Base-by-base conservation (phyloP, 2,797 vertebrate species). In the Acipenser oxyrinchus region DNA sequence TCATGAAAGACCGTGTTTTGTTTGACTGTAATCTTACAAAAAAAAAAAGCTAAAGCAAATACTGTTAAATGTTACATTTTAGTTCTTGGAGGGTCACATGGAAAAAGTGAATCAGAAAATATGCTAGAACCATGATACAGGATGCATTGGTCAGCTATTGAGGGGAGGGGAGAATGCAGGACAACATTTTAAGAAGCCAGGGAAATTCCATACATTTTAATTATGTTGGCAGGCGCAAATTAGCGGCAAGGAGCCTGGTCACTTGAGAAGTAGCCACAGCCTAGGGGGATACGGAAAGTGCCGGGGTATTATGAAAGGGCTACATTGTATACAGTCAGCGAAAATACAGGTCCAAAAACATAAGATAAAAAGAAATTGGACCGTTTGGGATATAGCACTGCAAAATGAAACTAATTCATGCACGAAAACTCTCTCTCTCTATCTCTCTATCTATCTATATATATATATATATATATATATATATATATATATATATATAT, bases 291-390 rank as follows among this genome's bases (percentile, higher is more conserved):
- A 74, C 10, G 58, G 10, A 8, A 53, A 37, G 5, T 37, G 37
- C 37, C 3, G 60, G 67, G 53, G 67, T 49, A 62, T 62, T 65
- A 73, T 81, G 73, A 81, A 81, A 78, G 76, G 73, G 75, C 72
- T 60, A 80, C 83, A 83, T 88, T 90, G 88, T 91, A 71, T 81
- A 76, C 67, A 57, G 65, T 52, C 68, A 69, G 71, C 70, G 66
- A 53, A 67, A 73, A 71, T 48, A 49, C 49, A 23, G 58, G 10
- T 66, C 61, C 12, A 55, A 23, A 52, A 49, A 69, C 62, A 51
- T 62, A 23, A 66, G 48, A 70, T 70, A 52, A 68, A 63, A 66
- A 60, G 48, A 57, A 60, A 57, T 48, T 49, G 60, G 48, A 13
- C 37, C 37, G 37, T 5, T 5, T 37, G 37, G 37, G 37, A 37